Evolutionary conservation across 2,797 vertebrate species (phyloP).

Genomic region (Mus minutoides): DNA sequence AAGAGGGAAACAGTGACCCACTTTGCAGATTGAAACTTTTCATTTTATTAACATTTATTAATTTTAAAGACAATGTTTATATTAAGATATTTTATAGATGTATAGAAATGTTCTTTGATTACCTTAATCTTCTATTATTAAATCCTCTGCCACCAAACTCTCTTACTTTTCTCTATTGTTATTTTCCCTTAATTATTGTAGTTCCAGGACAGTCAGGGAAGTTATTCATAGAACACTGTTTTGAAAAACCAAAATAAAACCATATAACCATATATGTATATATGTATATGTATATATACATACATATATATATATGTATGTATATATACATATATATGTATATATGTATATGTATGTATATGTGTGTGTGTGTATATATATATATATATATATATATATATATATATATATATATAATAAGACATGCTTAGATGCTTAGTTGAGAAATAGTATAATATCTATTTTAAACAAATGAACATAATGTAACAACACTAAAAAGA

Average conservation of each 20-base stretch:
- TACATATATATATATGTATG: too few species aligned
- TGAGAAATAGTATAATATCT: background rate
- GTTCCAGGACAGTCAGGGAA: too few species aligned
- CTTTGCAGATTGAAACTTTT: background rate
- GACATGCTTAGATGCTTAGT: background rate
- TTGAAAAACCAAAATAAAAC: background rate
- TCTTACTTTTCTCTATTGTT: background rate
- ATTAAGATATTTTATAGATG: background rate
- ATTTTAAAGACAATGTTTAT: background rate
- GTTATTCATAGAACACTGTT: background rate
- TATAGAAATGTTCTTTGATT: background rate
- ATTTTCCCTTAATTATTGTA: background rate
- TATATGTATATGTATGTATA: too few species aligned
- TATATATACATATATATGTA: too few species aligned
- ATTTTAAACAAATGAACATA: background rate
- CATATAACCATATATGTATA: too few species aligned
- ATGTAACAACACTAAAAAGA: background rate
- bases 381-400: too few species aligned
- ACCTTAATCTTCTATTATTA: background rate
- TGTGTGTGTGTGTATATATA: too few species aligned
- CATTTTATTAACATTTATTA: background rate
- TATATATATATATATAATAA: too few species aligned
- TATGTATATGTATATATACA: too few species aligned
- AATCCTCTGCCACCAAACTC: background rate
- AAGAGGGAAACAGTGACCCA: background rate